Evolutionary conservation across 2,888 invertebrate genomes (phyloP).

Genomic region (Drosophila pseudotakahashii): DNA sequence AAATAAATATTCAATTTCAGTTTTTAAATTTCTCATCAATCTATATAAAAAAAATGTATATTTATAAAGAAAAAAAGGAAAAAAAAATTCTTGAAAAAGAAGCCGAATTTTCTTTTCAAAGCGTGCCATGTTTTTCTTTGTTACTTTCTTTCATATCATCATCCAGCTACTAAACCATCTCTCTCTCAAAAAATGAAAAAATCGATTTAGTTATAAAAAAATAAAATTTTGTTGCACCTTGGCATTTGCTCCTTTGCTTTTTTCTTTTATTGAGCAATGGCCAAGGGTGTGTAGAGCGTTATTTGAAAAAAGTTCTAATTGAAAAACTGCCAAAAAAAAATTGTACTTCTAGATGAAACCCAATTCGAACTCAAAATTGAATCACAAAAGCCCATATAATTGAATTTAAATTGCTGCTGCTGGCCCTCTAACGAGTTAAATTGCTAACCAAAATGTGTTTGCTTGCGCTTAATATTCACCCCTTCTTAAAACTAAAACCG

Average conservation of each 20-base stretch:
- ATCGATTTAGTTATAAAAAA: slow-evolving; percentile 13
- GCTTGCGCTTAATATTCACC: slow-evolving; percentile 28
- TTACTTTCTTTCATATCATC: slow-evolving; percentile 52
- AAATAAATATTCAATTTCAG: slow-evolving; percentile 20
- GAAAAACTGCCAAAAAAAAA: slow-evolving; percentile 43
- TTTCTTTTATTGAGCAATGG: slow-evolving; percentile 19
- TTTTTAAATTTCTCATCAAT: slow-evolving; percentile 37
- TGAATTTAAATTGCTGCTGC: slow-evolving; percentile 14
- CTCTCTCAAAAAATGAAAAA: slow-evolving; percentile 24
- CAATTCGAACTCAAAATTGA: slow-evolving; percentile 25
- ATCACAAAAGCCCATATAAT: slow-evolving; percentile 4
- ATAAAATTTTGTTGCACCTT: slow-evolving; percentile 9
- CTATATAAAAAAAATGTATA: slow-evolving; percentile 38
- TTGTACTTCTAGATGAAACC: slow-evolving; percentile 28
- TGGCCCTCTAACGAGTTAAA: slow-evolving; percentile 14
- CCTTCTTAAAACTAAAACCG: slow-evolving; percentile 10
- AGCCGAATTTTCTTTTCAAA: slow-evolving; percentile 42
- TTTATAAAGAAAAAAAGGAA: slow-evolving; percentile 18
- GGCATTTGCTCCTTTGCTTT: slow-evolving; percentile 6
- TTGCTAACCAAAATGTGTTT: slow-evolving; percentile 16
- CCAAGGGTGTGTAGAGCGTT: slow-evolving; percentile 56
- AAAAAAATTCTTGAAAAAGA: slow-evolving; percentile 9
- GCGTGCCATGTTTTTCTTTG: slow-evolving; percentile 70
- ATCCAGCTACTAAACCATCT: slow-evolving; percentile 43
- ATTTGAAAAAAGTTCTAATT: slow-evolving; percentile 71